These are phyloP conservation scores for Drosophila flavopinicola DNA, from an alignment of 2,888 invertebrate species.

Conservation along the genomic window DNA sequence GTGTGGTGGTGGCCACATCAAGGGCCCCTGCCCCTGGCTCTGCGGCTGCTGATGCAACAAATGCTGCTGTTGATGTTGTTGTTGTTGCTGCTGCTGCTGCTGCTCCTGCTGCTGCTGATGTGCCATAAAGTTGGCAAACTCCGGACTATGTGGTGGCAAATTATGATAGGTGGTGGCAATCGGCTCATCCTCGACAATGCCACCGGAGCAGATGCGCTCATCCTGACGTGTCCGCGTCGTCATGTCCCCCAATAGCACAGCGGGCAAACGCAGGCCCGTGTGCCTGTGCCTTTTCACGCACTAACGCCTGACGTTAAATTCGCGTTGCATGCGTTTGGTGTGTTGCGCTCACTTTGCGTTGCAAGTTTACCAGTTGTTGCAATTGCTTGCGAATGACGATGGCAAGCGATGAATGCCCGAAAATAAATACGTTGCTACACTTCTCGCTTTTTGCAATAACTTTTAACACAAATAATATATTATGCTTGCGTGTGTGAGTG, in stretches of 20 bases:
- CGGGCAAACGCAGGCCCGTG: constrained; percentile 25
- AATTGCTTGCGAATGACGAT: constrained; percentile 12
- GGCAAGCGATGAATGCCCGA: constrained; percentile 23
- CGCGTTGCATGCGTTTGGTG: constrained; percentile 54
- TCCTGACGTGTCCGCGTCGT: constrained; percentile 69
- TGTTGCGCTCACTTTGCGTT: constrained; percentile 8
- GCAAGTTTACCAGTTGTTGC: constrained; percentile 14
- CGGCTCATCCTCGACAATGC: constrained; percentile 46
- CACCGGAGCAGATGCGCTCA: constrained; percentile 57
- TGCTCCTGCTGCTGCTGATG: constrained; percentile 57
- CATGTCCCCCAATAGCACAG: constrained; percentile 53
- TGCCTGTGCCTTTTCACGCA: constrained; percentile 40
- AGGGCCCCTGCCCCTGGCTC: constrained; percentile 47
- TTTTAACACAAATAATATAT: constrained; percentile 63
- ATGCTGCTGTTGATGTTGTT: constrained; percentile 25
- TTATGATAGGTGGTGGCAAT: constrained; percentile 46
- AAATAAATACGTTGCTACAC: constrained; percentile 44
- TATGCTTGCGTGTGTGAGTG: constrained; percentile 64
- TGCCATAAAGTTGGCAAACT: constrained; percentile 59
- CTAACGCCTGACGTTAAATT: constrained; percentile 53
- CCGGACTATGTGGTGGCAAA: constrained; percentile 54
- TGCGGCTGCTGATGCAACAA: constrained; percentile 51
- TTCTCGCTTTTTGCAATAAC: constrained; percentile 56
- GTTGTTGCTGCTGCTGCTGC: constrained; percentile 28
- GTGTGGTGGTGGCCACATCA: constrained; percentile 61